phyloP scores from a whole-genome alignment of 2,888 invertebrate genomes.

The Caenorhabditis panamensis region DNA sequence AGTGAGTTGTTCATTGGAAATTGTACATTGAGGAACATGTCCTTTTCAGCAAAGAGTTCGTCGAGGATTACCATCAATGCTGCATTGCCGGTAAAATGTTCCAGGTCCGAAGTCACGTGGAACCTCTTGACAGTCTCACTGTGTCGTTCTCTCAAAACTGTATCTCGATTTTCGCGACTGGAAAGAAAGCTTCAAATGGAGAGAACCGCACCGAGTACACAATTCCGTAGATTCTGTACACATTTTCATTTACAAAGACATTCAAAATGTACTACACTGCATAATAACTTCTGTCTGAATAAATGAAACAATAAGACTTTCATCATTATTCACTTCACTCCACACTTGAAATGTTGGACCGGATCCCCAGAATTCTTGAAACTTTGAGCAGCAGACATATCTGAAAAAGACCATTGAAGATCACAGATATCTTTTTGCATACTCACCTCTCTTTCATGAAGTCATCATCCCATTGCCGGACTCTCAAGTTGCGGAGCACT shows the following conservation, averaged over 20 bases:
- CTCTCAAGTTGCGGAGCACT: not conserved
- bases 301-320: not conserved
- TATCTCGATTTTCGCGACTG: too few relatives aligned
- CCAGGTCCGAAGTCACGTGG: too few relatives aligned
- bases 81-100: too few relatives aligned
- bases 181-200: too few relatives aligned
- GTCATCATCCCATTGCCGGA: not conserved
- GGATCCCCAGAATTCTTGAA: not conserved
- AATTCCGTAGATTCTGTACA: too few relatives aligned
- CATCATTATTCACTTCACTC: not conserved
- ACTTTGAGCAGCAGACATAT: not conserved
- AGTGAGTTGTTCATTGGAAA: too few relatives aligned
- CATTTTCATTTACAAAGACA: not conserved
- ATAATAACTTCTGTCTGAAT: not conserved
- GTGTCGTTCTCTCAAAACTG: too few relatives aligned
- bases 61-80: too few relatives aligned
- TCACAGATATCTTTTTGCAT: not conserved
- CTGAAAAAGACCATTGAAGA: not conserved
- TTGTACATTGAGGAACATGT: too few relatives aligned
- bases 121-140: too few relatives aligned
- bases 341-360: not conserved
- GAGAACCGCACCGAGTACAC: too few relatives aligned
- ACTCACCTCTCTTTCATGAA: conserved; percentile 5
- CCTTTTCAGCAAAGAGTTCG: too few relatives aligned
- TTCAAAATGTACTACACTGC: not conserved